A percentile compares a stretch with the other conserved stretches of the same genome.
These are phyloP conservation scores for Pituophis catenifer DNA, from an alignment of 2,113 vertebrate genomes.

Conservation along the genomic window DNA sequence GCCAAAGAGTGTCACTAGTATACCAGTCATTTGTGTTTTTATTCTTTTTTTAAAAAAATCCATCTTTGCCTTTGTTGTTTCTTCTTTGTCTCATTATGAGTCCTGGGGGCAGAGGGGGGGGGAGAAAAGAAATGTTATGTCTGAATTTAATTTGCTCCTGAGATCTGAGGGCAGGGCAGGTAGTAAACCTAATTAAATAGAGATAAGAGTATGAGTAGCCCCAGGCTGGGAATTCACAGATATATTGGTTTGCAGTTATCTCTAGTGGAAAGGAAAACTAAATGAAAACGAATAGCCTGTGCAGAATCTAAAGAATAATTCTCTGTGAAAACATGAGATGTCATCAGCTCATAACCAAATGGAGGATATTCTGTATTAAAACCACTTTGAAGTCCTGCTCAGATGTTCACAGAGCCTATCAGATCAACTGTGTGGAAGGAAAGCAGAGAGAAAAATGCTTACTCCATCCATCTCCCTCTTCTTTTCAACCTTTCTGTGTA, in stretches of 20 bases:
- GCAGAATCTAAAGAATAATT: neutral
- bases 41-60: neutral
- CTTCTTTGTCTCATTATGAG: neutral
- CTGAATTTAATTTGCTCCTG: constrained; percentile 7
- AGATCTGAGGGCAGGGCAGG: constrained; percentile 11
- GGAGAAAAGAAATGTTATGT: neutral
- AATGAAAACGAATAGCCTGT: neutral
- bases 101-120: neutral
- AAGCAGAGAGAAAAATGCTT: neutral
- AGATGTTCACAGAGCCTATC: neutral
- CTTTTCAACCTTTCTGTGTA: neutral
- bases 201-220: constrained; percentile 7
- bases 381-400: neutral
- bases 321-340: neutral
- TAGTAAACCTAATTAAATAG: constrained; percentile 23
- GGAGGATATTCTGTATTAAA: neutral
- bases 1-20: neutral
- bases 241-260: neutral
- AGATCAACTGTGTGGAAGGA: neutral
- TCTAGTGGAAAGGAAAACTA: neutral
- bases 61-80: neutral
- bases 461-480: neutral
- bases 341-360: neutral
- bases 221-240: constrained; percentile 8
- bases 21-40: neutral